Percentiles rank a stretch among this genome's conserved stretches.
phyloP scores from a whole-genome alignment of 92 coral and sea anemone species.

The Heliopora coerulea region DNA sequence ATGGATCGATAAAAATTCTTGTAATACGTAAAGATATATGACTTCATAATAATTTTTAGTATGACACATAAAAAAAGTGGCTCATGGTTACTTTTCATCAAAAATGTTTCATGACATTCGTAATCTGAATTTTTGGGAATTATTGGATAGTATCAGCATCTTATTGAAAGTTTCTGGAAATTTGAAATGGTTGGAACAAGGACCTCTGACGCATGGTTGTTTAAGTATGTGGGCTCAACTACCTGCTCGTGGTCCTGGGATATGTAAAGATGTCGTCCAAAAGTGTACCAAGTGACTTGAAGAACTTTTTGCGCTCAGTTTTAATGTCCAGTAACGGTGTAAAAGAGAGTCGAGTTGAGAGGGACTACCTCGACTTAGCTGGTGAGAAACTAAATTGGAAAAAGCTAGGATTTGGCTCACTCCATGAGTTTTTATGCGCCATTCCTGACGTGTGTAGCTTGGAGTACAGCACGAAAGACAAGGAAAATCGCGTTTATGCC shows the following conservation, averaged over 20 bases:
- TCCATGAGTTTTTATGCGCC: constrained; percentile 75
- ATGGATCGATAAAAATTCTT: too few species aligned
- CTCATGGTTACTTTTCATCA: too few species aligned
- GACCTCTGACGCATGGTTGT: background rate
- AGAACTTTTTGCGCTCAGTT: constrained; percentile 66
- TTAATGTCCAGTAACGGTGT: constrained; percentile 74
- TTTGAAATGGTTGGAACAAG: too few species aligned
- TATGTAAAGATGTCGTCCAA: background rate
- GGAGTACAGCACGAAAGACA: constrained; percentile 72
- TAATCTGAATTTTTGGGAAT: too few species aligned
- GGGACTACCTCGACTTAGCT: constrained; percentile 59
- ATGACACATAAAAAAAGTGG: too few species aligned
- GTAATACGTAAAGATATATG: too few species aligned
- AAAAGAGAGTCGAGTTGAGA: constrained; percentile 55
- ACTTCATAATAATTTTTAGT: too few species aligned
- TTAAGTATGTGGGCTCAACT: background rate
- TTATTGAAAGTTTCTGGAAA: too few species aligned
- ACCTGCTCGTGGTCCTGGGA: too few species aligned
- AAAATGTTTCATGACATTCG: too few species aligned
- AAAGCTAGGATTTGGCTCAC: constrained; percentile 67
- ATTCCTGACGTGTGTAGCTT: constrained; percentile 86
- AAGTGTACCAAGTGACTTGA: constrained; percentile 52
- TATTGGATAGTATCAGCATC: too few species aligned
- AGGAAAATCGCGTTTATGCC: constrained; percentile 78
- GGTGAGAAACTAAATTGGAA: constrained; percentile 51